Conservation (phyloP, 2,888 invertebrate genomes). For the Eutolmus rufibarbis region DNA sequence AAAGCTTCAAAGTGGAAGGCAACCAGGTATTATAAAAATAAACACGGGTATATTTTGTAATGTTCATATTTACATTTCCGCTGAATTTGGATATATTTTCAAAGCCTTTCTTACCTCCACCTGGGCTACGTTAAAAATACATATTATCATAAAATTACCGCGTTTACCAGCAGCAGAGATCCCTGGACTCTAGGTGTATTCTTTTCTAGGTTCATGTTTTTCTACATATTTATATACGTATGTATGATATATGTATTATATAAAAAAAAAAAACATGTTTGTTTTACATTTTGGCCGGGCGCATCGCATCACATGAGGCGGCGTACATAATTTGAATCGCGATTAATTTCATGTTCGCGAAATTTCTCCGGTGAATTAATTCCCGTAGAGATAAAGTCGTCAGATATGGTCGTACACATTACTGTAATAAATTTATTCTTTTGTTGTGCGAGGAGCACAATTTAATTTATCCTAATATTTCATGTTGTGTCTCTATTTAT, state of each 20-base stretch:
- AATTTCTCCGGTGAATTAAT: slow-evolving; percentile 1
- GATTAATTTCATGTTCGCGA: not conserved
- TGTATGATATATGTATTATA: not conserved
- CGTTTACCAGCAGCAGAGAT: not conserved
- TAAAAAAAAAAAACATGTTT: not conserved
- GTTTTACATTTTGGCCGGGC: not conserved
- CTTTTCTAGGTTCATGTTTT: not conserved
- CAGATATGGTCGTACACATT: not conserved
- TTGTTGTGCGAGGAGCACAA: slow-evolving; percentile 10
- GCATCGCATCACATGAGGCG: not conserved
- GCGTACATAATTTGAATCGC: not conserved
- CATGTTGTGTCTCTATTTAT: slow-evolving; percentile 26
- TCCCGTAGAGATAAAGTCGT: not conserved
- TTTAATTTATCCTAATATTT: slow-evolving; percentile 31
- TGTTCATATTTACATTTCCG: not conserved
- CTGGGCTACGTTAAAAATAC: not conserved
- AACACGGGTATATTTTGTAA: not conserved
- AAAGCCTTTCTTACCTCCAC: not conserved
- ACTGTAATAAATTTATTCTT: slow-evolving; percentile 2
- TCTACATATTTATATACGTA: not conserved
- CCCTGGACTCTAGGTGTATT: not conserved
- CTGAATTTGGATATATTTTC: not conserved
- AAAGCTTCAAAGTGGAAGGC: not conserved
- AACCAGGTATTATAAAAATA: not conserved
- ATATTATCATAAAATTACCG: not conserved